Percentiles rank a stretch among this genome's conserved stretches.
Conservation (phyloP, 2,888 invertebrate genomes). For the Volucella inflata region DNA sequence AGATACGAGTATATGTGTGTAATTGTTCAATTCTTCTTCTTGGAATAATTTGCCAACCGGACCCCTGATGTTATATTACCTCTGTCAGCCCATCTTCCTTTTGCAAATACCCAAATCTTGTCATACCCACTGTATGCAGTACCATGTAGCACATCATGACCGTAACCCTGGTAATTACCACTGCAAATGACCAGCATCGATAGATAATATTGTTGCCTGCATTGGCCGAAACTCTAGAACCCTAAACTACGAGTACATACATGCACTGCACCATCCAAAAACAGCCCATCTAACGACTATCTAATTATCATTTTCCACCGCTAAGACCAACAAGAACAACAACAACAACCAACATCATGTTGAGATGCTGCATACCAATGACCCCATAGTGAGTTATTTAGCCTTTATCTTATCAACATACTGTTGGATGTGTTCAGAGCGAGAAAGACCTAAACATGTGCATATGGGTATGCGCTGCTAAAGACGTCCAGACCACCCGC, state of each 20-base stretch:
- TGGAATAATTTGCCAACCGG: too few species aligned
- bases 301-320: slow-evolving; percentile 65
- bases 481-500: slow-evolving; percentile 70
- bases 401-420: slow-evolving; percentile 74
- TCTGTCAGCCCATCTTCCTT: too few species aligned
- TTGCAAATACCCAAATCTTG: slow-evolving; percentile 11
- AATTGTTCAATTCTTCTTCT: too few species aligned
- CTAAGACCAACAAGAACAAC: neutral
- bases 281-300: slow-evolving; percentile 41
- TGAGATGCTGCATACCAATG: slow-evolving; percentile 65
- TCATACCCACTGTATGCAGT: slow-evolving; percentile 20
- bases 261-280: neutral
- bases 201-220: slow-evolving; percentile 20
- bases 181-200: slow-evolving; percentile 45
- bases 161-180: slow-evolving; percentile 35
- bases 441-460: slow-evolving; percentile 38
- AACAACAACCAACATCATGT: slow-evolving; percentile 63
- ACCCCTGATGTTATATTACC: too few species aligned
- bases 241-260: too few species aligned
- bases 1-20: too few species aligned
- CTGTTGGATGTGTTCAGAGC: slow-evolving; percentile 63
- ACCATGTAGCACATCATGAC: neutral
- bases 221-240: neutral
- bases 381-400: slow-evolving; percentile 74
- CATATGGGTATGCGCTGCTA: slow-evolving; percentile 61